These are phyloP conservation scores for Thereva nobilitata DNA, from an alignment of 2,888 invertebrate genomes.

Conservation along the genomic window DNA sequence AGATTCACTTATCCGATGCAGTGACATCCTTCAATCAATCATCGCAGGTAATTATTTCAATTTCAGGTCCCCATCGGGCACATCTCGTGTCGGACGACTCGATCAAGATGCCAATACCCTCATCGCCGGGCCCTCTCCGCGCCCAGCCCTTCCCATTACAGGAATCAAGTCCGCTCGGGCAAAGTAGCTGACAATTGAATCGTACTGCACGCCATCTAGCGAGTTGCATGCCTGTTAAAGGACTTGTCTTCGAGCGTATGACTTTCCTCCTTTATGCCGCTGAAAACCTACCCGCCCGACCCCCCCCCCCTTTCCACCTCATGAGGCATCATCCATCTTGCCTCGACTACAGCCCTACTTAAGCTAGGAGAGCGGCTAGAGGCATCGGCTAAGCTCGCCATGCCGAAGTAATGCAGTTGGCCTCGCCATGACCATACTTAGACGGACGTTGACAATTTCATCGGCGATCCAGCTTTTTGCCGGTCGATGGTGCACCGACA, in stretches of 20 bases:
- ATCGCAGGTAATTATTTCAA: constrained; percentile 26
- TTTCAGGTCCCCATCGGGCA: constrained; percentile 6
- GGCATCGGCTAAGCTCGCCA: background rate
- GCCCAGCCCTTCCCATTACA: background rate
- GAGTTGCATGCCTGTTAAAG: constrained; percentile 12
- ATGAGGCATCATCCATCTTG: background rate
- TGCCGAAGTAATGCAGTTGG: constrained; percentile 15
- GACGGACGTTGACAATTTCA: constrained; percentile 37
- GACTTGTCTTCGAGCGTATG: constrained; percentile 23
- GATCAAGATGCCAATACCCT: constrained; percentile 26
- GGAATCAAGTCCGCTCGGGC: constrained; percentile 3
- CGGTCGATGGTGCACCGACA: constrained; percentile 29
- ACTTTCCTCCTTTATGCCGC: constrained; percentile 5
- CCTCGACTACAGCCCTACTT: too few species aligned
- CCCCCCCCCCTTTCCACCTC: background rate
- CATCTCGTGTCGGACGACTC: background rate
- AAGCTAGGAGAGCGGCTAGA: too few species aligned
- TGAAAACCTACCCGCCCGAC: background rate
- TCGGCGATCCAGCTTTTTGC: constrained; percentile 23
- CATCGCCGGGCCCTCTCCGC: background rate
- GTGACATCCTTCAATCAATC: constrained; percentile 38
- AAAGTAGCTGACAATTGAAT: constrained; percentile 32
- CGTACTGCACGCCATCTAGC: constrained; percentile 35
- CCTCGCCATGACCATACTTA: constrained; percentile 28
- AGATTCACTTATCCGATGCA: constrained; percentile 3